Conservation (phyloP, 2,113 vertebrate genomes). For the Tachycineta bicolor region DNA sequence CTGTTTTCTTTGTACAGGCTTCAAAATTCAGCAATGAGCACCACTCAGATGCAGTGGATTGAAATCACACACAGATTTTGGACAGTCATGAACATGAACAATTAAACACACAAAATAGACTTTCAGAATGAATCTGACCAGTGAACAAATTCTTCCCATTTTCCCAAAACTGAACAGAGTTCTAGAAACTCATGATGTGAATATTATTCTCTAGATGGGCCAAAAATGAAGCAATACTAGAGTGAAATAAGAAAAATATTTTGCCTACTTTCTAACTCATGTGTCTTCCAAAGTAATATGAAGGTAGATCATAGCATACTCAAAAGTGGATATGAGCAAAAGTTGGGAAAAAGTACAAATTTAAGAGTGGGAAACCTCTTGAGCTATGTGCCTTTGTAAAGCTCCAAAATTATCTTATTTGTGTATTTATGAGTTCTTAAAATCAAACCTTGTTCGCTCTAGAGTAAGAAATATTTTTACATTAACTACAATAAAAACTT, state of each 20-base stretch:
- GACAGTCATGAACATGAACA: neutral
- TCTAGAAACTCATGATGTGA: neutral
- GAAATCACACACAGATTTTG: neutral
- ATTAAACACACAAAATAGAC: conserved; percentile 19
- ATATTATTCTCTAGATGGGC: neutral
- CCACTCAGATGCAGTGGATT: neutral
- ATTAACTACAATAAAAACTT: neutral
- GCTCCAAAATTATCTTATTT: neutral
- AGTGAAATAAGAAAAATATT: neutral
- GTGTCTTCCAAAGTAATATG: neutral
- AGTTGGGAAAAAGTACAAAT: neutral
- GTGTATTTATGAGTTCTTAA: neutral
- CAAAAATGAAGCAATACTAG: neutral
- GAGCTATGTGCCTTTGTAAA: neutral
- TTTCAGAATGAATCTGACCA: conserved; percentile 19
- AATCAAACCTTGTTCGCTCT: neutral
- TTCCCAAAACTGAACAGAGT: neutral
- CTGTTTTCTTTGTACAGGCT: conserved; percentile 39
- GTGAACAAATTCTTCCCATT: neutral
- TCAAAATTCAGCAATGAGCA: conserved; percentile 18
- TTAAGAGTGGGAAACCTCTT: neutral
- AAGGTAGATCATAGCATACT: neutral
- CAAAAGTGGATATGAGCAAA: neutral
- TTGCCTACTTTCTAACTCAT: neutral
- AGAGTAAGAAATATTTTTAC: neutral